Percentiles rank a stretch among this genome's conserved stretches.
These are phyloP conservation scores for Mylabris sibirica DNA, from an alignment of 2,888 invertebrate genomes.

Conservation along the genomic window DNA sequence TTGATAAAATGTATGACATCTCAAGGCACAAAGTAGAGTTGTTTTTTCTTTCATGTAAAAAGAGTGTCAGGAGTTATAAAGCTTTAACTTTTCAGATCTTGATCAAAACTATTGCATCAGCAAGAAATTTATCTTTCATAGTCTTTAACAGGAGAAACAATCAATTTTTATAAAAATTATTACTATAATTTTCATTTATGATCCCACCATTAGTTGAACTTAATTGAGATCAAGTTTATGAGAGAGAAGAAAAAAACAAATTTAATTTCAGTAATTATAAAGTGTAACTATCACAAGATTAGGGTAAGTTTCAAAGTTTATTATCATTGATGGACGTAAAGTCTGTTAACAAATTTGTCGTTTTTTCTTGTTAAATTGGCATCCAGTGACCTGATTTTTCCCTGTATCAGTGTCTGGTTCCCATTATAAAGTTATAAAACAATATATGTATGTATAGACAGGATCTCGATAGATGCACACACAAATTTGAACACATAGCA, in stretches of 20 bases:
- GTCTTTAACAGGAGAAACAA: too few relatives aligned
- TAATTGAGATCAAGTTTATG: too few relatives aligned
- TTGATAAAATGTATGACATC: not conserved
- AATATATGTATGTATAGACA: not conserved
- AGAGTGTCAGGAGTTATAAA: not conserved
- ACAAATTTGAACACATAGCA: not conserved
- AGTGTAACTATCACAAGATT: too few relatives aligned
- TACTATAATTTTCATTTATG: too few relatives aligned
- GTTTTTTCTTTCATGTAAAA: not conserved
- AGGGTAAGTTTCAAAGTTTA: too few relatives aligned
- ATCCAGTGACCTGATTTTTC: not conserved
- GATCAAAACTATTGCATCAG: not conserved
- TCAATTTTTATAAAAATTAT: too few relatives aligned
- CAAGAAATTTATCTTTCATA: too few relatives aligned
- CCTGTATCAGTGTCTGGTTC: not conserved
- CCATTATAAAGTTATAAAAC: not conserved
- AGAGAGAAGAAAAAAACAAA: too few relatives aligned
- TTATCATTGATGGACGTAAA: not conserved
- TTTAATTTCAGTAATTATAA: too few relatives aligned
- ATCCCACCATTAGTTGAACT: too few relatives aligned
- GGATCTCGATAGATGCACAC: not conserved
- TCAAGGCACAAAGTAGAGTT: not conserved
- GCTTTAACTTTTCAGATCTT: not conserved
- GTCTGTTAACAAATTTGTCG: too few relatives aligned
- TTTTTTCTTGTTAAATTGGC: too few relatives aligned